These are phyloP conservation scores for Noctua pronuba DNA, from an alignment of 2,888 invertebrate species.

Conservation along the genomic window DNA sequence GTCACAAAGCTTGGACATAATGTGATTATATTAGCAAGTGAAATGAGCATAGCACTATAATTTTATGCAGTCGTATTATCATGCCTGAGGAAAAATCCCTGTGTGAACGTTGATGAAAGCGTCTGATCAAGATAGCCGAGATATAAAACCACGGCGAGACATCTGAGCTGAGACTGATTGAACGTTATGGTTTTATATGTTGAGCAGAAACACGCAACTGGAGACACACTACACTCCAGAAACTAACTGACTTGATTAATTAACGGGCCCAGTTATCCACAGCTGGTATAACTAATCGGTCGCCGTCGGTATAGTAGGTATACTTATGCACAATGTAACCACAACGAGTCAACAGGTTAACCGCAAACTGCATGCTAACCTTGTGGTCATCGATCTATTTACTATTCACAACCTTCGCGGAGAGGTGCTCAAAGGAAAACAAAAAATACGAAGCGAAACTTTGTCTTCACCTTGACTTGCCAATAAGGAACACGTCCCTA, in stretches of 20 bases:
- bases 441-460: conserved; percentile 75
- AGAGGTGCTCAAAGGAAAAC: conserved; percentile 68
- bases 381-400: conserved; percentile 67
- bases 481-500: conserved; percentile 81
- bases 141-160: conserved; percentile 51
- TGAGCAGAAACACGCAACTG: conserved; percentile 43
- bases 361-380: conserved; percentile 62
- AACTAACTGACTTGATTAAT: conserved; percentile 63
- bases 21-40: conserved; percentile 89
- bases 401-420: conserved; percentile 59
- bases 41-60: conserved; percentile 82
- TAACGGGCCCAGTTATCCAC: conserved; percentile 58
- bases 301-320: conserved; percentile 29
- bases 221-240: conserved; percentile 54
- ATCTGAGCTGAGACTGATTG: conserved; percentile 49
- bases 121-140: conserved; percentile 66
- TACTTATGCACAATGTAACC: conserved; percentile 35
- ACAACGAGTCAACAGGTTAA: conserved; percentile 70
- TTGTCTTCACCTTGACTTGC: conserved; percentile 79
- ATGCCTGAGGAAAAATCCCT: conserved; percentile 74
- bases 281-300: conserved; percentile 66
- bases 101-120: conserved; percentile 72
- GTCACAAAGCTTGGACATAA: conserved; percentile 88
- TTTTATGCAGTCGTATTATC: conserved; percentile 77
- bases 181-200: conserved; percentile 56